Base-by-base conservation (phyloP, 2,113 vertebrate genomes). In the Theristicus caerulescens region DNA sequence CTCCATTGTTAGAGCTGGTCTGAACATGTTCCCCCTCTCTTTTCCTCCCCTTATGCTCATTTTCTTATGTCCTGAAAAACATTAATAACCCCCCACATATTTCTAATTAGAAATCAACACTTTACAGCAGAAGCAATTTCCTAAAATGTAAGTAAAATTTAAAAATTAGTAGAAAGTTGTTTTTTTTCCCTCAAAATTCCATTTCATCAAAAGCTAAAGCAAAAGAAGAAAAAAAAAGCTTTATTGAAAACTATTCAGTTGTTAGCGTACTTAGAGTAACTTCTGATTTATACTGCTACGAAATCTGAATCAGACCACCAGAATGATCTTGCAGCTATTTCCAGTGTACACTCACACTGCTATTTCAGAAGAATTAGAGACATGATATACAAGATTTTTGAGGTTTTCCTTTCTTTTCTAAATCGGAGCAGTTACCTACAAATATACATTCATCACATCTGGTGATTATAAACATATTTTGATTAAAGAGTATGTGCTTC, bases 81-180 rank as follows among this genome's bases (percentile, higher is more conserved):
- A 16, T 9, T 46, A 47, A 74, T 19, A 57, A 66, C 6, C 1
- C 1, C 1, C 2, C 1, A 52, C 5, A 16, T 21, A 78, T n/a
- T 84, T 91, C 25, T 11, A n/a, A 18, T 32, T 22, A 79, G 21
- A 81, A 88, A 58, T n/a, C 3, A 74, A 22, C 2, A 21, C 15
- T 92, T 90, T 81, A 52, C 20, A 78, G 13, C 6, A 46, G 26
- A 65, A n/a, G 6, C 2, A 79, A 21, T 66, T 76, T 29, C 2
- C 24, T 40, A 27, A 85, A 24, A 42, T 29, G 19, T 6, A 40
- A 61, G 9, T 32, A 69, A 88, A 67, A 69, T 51, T 49, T 15
- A 8, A 73, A 86, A 78, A 32, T 11, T 1, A 42, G 0, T 29
- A 32, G 31, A 46, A 55, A 24, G 9, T 19, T 0, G 1, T 15